Evolutionary conservation across 1,140 invertebrate genomes (phyloP).

Genomic region (Halesus radiatus): DNA sequence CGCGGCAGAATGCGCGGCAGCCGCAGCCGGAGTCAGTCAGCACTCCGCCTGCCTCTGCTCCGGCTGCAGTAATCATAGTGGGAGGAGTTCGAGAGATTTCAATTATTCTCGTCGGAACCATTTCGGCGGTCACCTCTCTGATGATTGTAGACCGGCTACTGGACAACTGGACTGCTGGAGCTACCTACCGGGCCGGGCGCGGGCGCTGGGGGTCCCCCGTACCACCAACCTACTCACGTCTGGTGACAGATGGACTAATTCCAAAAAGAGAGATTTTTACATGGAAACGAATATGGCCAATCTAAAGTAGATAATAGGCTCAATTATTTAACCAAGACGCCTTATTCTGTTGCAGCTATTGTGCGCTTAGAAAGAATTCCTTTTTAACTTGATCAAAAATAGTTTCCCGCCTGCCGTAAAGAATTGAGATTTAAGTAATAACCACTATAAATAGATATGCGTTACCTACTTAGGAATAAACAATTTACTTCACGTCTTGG

Average conservation of each 20-base stretch:
- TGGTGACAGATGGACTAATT: neutral
- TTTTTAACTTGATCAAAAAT: constrained; percentile 30
- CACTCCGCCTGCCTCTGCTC: neutral
- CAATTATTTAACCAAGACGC: constrained; percentile 8
- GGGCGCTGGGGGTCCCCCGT: neutral
- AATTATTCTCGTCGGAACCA: constrained; percentile 21
- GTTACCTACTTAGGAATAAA: neutral
- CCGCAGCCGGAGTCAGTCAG: neutral
- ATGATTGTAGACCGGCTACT: neutral
- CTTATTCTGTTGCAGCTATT: neutral
- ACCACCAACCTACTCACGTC: neutral
- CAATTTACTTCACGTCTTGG: neutral
- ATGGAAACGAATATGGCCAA: constrained; percentile 14
- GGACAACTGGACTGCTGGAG: no score
- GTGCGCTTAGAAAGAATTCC: neutral
- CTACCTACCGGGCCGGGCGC: no score
- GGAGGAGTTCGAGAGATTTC: constrained; percentile 21
- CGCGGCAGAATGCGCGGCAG: constrained; percentile 42
- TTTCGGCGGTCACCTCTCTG: constrained; percentile 9
- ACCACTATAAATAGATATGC: constrained; percentile 3
- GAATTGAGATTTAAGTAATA: constrained; percentile 9
- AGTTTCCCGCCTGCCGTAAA: constrained; percentile 11
- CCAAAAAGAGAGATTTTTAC: constrained; percentile 6
- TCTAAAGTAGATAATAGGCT: constrained; percentile 17
- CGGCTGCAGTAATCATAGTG: neutral